These are phyloP conservation scores for Tetragonula clypearis DNA, from an alignment of 1,140 invertebrate species.

Conservation along the genomic window DNA sequence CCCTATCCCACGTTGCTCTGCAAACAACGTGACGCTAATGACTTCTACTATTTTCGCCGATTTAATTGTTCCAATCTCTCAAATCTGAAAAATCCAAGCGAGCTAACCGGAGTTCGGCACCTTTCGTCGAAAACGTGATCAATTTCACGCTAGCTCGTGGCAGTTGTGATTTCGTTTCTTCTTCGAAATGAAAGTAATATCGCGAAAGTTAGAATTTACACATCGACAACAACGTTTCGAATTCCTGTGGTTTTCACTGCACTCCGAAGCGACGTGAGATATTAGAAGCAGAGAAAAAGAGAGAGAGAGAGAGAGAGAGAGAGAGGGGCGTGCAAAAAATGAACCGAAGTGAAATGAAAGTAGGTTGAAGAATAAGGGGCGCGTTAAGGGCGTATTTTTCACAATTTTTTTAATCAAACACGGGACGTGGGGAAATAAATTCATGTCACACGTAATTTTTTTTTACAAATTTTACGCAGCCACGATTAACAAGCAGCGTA, in stretches of 20 bases:
- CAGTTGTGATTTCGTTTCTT: too few species aligned
- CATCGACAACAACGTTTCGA: background rate
- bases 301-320: background rate
- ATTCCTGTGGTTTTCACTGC: background rate
- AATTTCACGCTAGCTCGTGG: too few species aligned
- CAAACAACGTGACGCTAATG: background rate
- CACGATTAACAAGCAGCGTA: background rate
- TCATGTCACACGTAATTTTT: background rate
- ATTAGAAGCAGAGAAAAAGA: background rate
- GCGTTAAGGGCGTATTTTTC: background rate
- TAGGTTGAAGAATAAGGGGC: background rate
- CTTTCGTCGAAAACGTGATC: too few species aligned
- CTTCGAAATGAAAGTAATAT: too few species aligned
- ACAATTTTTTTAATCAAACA: conserved; percentile 1
- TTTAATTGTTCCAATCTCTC: background rate
- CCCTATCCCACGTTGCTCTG: too few species aligned
- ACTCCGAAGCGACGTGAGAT: background rate
- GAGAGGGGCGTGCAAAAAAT: background rate
- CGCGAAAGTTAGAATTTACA: background rate
- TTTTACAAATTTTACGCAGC: too few species aligned
- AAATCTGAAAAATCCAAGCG: background rate
- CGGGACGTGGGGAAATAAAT: background rate
- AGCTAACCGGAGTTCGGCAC: too few species aligned
- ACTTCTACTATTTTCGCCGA: background rate
- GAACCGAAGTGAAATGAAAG: background rate